Evolutionary conservation across 2,888 invertebrate species (phyloP), one percentile per base, ranked within the genome.

Genomic region (Trissolcus japonicus): DNA sequence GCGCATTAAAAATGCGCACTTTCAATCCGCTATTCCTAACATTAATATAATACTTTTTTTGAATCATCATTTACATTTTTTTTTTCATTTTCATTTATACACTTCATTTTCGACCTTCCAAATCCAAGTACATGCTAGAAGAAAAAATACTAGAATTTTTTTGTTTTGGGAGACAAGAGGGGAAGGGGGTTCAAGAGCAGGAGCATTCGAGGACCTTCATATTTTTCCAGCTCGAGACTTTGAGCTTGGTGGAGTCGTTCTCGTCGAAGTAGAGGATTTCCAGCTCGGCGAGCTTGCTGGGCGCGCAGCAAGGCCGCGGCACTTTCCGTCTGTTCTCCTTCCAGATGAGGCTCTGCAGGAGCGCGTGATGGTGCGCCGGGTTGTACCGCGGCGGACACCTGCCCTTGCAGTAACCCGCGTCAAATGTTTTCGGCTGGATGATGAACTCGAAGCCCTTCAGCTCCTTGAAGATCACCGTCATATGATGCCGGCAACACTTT

Each of bases 181-280:
- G 7, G 25, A 25, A 6, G 6, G 7, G 1, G 9, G 7, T 62
- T 83, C 79, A 94, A 82, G 93, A 92, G 88, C 94, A 94, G 72
- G 93, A 94, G 87, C 94, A 94, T 87, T 94, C 93, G 65, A 92
- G 87, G 51, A 94, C 94, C 82, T 91, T 91, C 92, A 94, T 94
- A 82, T 94, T 92, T 82, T 92, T 92, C 94, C 94, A 94, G 65
- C 91, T 92, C 61, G 93, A 92, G 51, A 94, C 91, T 83, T 92
- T 92, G 54, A 94, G 88, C 84, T 92, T 92, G 41, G 90, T 91
- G 25, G 90, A 90, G 81, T 93, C 91, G 76, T 92, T 90, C 80
- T 93, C 93, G 84, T 93, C 93, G 50, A 93, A 91, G 83, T 93
- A 92, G 40, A 94, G 88, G 69, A 94, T 92, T 83, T 93, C 92